Base-by-base conservation (phyloP, 2,113 vertebrate species). In the Tragelaphus strepsiceros region DNA sequence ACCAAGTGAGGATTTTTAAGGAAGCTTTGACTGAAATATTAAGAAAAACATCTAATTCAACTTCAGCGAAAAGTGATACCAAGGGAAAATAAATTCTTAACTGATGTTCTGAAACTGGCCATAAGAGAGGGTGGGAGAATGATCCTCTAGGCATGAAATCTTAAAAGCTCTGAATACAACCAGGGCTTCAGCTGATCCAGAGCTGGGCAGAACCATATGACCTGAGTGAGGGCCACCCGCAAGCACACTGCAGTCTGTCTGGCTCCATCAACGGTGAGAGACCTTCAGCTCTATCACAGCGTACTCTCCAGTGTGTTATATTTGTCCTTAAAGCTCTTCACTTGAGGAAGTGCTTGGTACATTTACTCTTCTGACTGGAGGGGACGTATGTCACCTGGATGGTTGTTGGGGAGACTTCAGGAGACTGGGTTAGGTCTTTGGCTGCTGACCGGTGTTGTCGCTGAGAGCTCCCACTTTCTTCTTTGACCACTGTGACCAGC, bases 271-370 rank as follows among this genome's bases (percentile, higher is more conserved):
- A 24, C 2, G 49, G 91, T 2, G 8, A 88, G 85, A 62, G 74
- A 64, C 53, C 64, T 21, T 53, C 28, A 35, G 89, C 28, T 16
- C 28, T 22, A 13, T 99, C 98, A 99, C 98, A 99, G 98, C 4
- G 99, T 99, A 94, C 99, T 99, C 98, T 99, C 99, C 98, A 99
- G 97, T 0, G 99, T 99, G 98, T 99, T 99, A 98, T 99, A 99
- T 98, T 99, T 99, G 98, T 99, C 99, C 98, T 99, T 99, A 96
- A 99, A 99, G 98, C 99, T 99, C 98, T 99, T 99, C 95, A 99
- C 98, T 98, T 99, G 81, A 99, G 98, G 97, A 99, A 99, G 98
- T 99, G 99, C 94, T 99, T 99, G 98, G 99, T 99, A 93, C 99
- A 99, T 98, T 99, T 99, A 99, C 99, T 99, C 98, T 99, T 99